Evolutionary conservation across 2,113 vertebrate species (phyloP).

Genomic region (Colossoma macropomum): DNA sequence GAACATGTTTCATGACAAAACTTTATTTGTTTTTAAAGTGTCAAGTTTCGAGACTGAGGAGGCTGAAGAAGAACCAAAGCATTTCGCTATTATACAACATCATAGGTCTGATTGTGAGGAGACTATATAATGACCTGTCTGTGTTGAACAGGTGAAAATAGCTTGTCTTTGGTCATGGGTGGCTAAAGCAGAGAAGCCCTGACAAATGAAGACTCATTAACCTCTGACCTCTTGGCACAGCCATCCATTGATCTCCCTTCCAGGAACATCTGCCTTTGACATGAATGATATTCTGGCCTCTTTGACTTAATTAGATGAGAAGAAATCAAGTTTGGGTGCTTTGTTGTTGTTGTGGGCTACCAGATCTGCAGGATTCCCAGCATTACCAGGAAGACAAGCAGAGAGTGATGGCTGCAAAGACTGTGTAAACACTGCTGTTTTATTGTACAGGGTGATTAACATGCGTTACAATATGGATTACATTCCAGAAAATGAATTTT

Average conservation of each 20-base stretch:
- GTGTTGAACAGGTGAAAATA: neutral
- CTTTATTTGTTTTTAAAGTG: no score
- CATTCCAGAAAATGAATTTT: no score
- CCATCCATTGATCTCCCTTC: neutral
- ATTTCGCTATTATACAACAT: neutral
- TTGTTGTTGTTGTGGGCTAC: neutral
- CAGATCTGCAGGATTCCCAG: neutral
- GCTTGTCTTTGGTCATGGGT: no score
- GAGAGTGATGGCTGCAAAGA: neutral
- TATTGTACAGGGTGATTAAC: neutral
- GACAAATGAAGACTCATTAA: slow-evolving; percentile 11
- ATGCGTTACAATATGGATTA: neutral
- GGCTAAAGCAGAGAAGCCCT: neutral
- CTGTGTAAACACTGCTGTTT: neutral
- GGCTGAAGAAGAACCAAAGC: no score
- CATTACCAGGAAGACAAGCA: neutral
- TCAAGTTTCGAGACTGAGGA: no score
- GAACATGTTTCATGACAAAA: no score
- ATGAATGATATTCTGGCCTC: neutral
- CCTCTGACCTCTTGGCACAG: slow-evolving; percentile 9
- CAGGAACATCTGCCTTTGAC: slow-evolving; percentile 29
- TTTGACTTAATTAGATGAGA: slow-evolving; percentile 37
- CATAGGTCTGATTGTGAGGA: neutral
- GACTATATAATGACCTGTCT: neutral
- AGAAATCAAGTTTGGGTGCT: neutral